Conservation (phyloP, 2,888 invertebrate genomes). For the Hedya salicella region DNA sequence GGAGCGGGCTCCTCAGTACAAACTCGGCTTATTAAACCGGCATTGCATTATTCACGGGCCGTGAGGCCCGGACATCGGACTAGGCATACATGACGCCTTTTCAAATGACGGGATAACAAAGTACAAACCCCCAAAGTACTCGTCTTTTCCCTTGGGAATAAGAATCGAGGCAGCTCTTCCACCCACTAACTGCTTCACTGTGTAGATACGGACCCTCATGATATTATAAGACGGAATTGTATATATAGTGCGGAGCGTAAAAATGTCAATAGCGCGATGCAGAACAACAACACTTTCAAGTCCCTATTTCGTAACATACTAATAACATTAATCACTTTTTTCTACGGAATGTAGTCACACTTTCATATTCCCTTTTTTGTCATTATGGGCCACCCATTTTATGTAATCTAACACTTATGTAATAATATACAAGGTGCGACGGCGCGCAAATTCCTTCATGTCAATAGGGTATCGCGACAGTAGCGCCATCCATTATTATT, state of each 20-base stretch:
- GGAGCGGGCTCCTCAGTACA: slow-evolving; percentile 1
- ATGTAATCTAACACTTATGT: background rate
- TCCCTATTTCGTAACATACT: too few species aligned
- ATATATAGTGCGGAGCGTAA: slow-evolving; percentile 4
- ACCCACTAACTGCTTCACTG: slow-evolving; percentile 22
- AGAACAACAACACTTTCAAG: slow-evolving; percentile 1
- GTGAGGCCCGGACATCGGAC: background rate
- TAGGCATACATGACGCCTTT: slow-evolving; percentile 9
- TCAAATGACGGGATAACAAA: slow-evolving; percentile 12
- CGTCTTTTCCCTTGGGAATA: slow-evolving; percentile 3
- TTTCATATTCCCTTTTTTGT: too few species aligned
- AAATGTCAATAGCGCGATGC: slow-evolving; percentile 8
- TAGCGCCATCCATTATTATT: slow-evolving; percentile 4
- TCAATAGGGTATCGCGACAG: background rate
- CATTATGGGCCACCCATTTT: too few species aligned
- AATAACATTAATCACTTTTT: too few species aligned
- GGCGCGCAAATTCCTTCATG: background rate
- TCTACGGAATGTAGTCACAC: too few species aligned
- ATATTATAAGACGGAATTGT: background rate
- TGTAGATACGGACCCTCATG: slow-evolving; percentile 31
- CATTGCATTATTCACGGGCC: background rate
- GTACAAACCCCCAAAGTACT: slow-evolving; percentile 20
- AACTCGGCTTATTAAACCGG: too few species aligned
- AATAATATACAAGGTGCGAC: background rate
- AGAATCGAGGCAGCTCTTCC: slow-evolving; percentile 14